Evolutionary conservation across 2,797 vertebrate species (phyloP).

Genomic region (Chloroceryle inda): DNA sequence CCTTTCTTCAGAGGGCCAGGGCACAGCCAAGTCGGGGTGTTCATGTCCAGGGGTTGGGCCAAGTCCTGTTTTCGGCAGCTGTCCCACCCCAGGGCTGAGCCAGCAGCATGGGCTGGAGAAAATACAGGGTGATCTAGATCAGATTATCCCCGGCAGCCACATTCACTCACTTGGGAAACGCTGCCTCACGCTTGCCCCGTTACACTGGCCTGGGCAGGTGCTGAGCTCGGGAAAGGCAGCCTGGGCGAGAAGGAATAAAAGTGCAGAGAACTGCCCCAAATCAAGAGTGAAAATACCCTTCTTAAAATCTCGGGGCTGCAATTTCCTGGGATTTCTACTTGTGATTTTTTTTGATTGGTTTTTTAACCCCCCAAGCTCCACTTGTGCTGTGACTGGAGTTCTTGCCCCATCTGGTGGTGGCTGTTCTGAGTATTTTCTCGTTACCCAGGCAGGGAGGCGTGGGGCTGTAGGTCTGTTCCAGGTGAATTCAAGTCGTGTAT

Average conservation of each 20-base stretch:
- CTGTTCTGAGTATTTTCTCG: no score
- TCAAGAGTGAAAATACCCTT: not conserved
- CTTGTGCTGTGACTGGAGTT: not conserved
- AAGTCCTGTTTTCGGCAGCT: not conserved
- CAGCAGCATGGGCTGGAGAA: not conserved
- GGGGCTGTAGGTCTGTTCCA: not conserved
- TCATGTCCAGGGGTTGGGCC: not conserved
- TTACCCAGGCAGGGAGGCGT: fast-evolving
- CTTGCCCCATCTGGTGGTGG: not conserved
- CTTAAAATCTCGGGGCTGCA: not conserved
- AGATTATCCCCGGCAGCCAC: no score
- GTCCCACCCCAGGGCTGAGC: not conserved
- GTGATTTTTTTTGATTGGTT: no score
- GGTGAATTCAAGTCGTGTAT: not conserved
- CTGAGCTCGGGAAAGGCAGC: not conserved
- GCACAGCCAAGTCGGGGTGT: no score
- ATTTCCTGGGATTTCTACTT: no score
- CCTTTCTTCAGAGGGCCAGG: not conserved
- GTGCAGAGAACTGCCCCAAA: not conserved
- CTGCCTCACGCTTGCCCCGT: not conserved
- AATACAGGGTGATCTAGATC: not conserved
- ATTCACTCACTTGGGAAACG: no score
- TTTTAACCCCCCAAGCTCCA: no score
- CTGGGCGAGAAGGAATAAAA: not conserved
- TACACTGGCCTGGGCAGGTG: fast-evolving